A percentile compares a stretch with the other conserved stretches of the same genome.
These are phyloP conservation scores for Platerodrilus igneus DNA, from an alignment of 2,888 invertebrate genomes.

Conservation along the genomic window DNA sequence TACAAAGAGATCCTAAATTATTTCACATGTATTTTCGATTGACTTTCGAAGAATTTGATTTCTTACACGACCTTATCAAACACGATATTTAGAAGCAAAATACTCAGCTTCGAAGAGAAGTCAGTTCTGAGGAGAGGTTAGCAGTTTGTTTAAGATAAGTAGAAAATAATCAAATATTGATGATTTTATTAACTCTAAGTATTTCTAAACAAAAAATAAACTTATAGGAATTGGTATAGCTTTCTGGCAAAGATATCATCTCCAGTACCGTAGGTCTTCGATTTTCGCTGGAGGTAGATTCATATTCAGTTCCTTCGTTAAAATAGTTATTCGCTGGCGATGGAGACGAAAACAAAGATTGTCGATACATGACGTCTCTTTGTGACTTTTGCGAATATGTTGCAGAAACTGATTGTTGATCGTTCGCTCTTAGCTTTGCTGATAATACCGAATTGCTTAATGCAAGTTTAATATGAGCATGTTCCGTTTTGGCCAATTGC, in stretches of 20 bases:
- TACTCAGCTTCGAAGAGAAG: conserved; percentile 16
- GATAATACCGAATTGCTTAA: neutral
- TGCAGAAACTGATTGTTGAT: neutral
- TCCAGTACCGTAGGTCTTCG: conserved; percentile 1
- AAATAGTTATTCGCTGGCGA: conserved; percentile 1
- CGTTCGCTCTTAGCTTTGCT: neutral
- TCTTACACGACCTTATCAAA: conserved; percentile 21
- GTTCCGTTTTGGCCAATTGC: conserved; percentile 1
- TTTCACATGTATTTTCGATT: conserved; percentile 21
- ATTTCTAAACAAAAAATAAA: neutral
- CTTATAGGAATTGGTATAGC: neutral
- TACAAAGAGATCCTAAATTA: conserved; percentile 13
- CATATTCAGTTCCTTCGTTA: conserved; percentile 2
- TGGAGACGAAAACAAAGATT: neutral
- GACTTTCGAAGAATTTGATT: conserved; percentile 16
- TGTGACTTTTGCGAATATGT: too few species aligned
- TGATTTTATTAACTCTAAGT: neutral
- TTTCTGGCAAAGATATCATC: neutral
- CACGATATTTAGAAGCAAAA: conserved; percentile 18
- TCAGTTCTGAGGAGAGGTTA: conserved; percentile 13
- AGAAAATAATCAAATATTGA: conserved; percentile 2
- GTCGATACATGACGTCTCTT: too few species aligned
- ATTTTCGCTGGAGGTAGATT: neutral
- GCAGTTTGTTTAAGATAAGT: conserved; percentile 13
- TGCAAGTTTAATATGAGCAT: neutral